These are phyloP conservation scores for Bubo scandiacus DNA, from an alignment of 2,113 vertebrate genomes.

Conservation along the genomic window DNA sequence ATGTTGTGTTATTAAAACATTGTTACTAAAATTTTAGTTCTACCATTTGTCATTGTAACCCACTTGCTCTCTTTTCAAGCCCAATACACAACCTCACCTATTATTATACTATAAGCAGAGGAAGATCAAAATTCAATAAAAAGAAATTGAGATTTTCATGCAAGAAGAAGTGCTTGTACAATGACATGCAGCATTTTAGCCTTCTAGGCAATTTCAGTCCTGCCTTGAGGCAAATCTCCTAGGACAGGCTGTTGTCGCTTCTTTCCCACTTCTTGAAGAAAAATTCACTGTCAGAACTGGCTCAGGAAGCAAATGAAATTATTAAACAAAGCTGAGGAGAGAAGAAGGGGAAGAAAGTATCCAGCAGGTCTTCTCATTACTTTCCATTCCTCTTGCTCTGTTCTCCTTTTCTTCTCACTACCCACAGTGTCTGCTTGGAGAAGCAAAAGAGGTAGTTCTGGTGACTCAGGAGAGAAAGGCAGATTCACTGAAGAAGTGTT, in stretches of 20 bases:
- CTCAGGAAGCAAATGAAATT: neutral
- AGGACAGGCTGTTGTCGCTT: neutral
- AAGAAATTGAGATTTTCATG: neutral
- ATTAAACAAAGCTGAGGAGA: neutral
- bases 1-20: slow-evolving; percentile 32
- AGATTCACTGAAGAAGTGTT: neutral
- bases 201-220: neutral
- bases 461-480: neutral
- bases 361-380: neutral
- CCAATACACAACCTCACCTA: neutral
- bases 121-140: neutral
- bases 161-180: neutral
- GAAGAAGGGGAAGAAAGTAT: neutral
- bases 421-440: neutral
- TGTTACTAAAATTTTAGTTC: neutral
- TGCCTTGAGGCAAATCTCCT: neutral
- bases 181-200: neutral
- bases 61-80: neutral
- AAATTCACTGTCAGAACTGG: neutral
- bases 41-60: neutral
- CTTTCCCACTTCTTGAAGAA: neutral
- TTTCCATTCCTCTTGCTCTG: neutral
- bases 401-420: neutral
- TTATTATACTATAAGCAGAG: neutral
- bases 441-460: neutral